A percentile compares a stretch with the other conserved stretches of the same genome.
phyloP scores from a whole-genome alignment of 1,140 invertebrate species.

The Zaprionus capensis region DNA sequence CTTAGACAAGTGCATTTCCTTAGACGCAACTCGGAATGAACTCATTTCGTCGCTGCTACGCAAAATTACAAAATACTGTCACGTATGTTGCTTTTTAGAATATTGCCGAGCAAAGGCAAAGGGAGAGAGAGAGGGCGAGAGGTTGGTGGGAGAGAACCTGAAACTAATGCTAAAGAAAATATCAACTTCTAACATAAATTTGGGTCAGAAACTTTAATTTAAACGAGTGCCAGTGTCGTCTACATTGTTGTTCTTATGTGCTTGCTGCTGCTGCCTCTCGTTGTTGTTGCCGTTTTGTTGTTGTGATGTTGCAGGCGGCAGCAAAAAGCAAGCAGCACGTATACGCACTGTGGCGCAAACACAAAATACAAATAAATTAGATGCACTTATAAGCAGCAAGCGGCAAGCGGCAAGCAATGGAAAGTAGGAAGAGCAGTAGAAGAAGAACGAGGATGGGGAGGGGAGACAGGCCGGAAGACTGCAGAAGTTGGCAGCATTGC shows the following conservation, averaged over 20 bases:
- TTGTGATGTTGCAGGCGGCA: constrained; percentile 28
- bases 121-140: not conserved
- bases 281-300: constrained; percentile 37
- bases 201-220: constrained; percentile 81
- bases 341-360: constrained; percentile 76
- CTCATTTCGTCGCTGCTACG: constrained; percentile 58
- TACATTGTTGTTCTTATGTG: constrained; percentile 43
- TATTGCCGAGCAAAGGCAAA: constrained; percentile 47
- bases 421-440: too few species aligned
- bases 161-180: constrained; percentile 59
- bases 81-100: constrained; percentile 82
- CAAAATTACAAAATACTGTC: constrained; percentile 78
- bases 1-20: constrained; percentile 50
- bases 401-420: too few species aligned
- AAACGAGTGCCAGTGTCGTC: constrained; percentile 65
- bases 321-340: constrained; percentile 58
- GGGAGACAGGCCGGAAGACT: not conserved
- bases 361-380: constrained; percentile 82
- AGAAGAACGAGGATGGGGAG: not conserved
- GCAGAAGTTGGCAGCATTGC: constrained; percentile 47
- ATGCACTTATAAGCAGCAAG: constrained; percentile 63
- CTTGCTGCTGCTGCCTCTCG: not conserved
- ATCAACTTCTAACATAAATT: constrained; percentile 81
- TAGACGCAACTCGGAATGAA: constrained; percentile 56
- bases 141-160: constrained; percentile 1